Conservation (phyloP, 1,140 invertebrate species). For the Lepidurus couesii region DNA sequence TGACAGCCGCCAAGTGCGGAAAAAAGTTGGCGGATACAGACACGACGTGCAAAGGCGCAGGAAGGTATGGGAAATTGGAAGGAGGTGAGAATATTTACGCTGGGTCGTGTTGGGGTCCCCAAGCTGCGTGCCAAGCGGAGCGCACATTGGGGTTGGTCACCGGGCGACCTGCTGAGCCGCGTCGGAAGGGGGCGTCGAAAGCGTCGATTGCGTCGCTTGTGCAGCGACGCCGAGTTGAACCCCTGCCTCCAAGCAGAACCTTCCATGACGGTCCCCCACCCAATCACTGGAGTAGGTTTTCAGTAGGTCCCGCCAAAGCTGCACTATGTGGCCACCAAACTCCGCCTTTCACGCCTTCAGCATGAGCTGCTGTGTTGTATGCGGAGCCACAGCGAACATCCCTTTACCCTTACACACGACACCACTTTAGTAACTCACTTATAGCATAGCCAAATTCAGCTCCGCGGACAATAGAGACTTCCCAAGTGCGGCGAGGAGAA, state of each 20-base stretch:
- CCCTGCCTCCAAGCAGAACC: not conserved
- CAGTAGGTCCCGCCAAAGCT: not conserved
- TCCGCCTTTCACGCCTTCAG: constrained; percentile 17
- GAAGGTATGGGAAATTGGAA: too few species aligned
- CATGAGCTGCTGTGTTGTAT: constrained; percentile 14
- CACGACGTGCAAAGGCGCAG: too few species aligned
- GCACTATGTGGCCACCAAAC: not conserved
- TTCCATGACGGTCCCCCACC: not conserved
- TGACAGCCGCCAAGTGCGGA: too few species aligned
- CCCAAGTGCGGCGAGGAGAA: constrained; percentile 1
- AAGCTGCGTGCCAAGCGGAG: not conserved
- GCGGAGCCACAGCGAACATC: not conserved
- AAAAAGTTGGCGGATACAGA: too few species aligned
- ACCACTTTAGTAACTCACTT: constrained; percentile 19
- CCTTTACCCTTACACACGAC: constrained; percentile 10
- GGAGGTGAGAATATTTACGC: too few species aligned
- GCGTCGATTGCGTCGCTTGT: not conserved
- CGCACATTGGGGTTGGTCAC: not conserved
- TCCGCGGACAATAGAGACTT: constrained; percentile 14
- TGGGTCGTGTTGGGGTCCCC: too few species aligned
- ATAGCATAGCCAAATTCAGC: constrained; percentile 3
- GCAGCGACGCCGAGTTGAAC: not conserved
- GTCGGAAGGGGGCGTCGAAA: not conserved
- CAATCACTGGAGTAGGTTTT: not conserved
- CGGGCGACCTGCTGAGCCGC: not conserved